Percentiles rank a stretch among this genome's conserved stretches.
Conservation (phyloP, 2,797 vertebrate species). For the Gallinago stenura region DNA sequence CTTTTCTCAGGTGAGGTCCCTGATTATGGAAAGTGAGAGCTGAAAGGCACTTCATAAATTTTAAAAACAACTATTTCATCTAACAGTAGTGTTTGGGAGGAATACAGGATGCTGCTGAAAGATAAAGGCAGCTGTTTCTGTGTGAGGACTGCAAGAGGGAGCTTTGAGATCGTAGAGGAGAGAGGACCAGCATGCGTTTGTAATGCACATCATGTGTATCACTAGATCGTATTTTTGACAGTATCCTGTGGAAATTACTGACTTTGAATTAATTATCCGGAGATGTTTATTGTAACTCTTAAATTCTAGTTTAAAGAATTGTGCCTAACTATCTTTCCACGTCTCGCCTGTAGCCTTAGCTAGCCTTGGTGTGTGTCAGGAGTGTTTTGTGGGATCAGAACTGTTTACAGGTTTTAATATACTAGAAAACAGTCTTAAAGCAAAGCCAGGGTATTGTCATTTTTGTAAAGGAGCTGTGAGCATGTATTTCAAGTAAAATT, state of each 20-base stretch:
- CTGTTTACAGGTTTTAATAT: background rate
- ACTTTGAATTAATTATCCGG: background rate
- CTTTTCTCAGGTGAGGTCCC: background rate
- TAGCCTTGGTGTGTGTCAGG: background rate
- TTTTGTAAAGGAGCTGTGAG: background rate
- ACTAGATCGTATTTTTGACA: too few relatives aligned
- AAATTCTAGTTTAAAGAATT: background rate
- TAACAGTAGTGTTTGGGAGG: background rate
- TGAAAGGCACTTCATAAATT: background rate
- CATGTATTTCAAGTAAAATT: background rate
- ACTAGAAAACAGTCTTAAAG: background rate
- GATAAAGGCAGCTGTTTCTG: background rate
- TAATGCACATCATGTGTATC: background rate
- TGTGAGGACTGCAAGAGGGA: fast-evolving
- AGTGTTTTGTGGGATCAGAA: background rate
- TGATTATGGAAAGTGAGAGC: background rate
- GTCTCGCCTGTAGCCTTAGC: background rate
- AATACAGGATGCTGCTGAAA: background rate
- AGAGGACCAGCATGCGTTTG: background rate
- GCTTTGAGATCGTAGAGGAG: background rate
- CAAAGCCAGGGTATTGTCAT: background rate
- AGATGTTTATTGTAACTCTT: background rate
- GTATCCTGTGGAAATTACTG: background rate
- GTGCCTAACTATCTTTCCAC: background rate
- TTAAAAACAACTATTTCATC: background rate